Conservation (phyloP, 2,797 vertebrate genomes). For the Malurus leucopterus region DNA sequence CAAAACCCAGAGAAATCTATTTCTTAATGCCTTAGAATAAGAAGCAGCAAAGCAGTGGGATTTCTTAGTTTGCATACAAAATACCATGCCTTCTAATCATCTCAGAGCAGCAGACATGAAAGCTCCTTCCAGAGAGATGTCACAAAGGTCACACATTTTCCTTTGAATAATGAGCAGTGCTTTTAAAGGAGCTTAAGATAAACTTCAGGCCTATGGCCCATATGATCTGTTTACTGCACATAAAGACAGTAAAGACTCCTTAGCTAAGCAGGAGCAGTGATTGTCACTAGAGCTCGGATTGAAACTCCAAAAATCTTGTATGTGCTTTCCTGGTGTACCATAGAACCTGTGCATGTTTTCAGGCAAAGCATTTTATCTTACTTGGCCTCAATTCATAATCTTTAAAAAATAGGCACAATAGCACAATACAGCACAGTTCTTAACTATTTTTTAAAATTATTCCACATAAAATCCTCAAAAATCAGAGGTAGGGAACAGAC, state of each 20-base stretch:
- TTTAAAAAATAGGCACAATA: not conserved
- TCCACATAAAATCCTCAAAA: not conserved
- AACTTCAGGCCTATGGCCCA: not conserved
- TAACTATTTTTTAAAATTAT: not conserved
- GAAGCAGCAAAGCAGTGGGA: not conserved
- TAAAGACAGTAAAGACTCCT: not conserved
- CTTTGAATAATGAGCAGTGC: not conserved
- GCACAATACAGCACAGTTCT: not conserved
- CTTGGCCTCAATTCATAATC: not conserved
- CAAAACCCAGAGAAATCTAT: not conserved
- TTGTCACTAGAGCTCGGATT: not conserved
- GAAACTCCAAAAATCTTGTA: not conserved
- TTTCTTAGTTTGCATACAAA: constrained; percentile 9
- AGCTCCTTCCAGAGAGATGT: constrained; percentile 11
- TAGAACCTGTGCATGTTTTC: not conserved
- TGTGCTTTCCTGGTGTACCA: not conserved
- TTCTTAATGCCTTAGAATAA: not conserved
- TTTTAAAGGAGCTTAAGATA: constrained; percentile 54
- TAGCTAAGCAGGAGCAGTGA: not conserved
- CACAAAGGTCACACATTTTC: not conserved
- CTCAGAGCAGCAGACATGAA: not conserved
- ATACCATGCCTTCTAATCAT: not conserved
- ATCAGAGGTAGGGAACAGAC: not conserved
- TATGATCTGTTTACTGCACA: not conserved
- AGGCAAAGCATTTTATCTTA: not conserved